Base-by-base conservation (phyloP, 2,888 invertebrate genomes). In the Drosophila cyrtoloma region DNA sequence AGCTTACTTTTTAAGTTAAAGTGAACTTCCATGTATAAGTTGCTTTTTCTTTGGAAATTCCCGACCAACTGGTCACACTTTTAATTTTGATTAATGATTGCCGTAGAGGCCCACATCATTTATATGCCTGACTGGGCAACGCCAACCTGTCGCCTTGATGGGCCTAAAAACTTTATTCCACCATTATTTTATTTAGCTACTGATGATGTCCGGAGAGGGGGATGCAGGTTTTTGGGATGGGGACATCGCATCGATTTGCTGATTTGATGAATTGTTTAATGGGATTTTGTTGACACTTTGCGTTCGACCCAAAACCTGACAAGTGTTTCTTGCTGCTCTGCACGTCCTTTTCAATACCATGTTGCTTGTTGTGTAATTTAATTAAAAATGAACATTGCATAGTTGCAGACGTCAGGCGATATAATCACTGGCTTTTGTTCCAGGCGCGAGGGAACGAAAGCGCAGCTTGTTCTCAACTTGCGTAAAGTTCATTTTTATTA, bases 401-500 rank as follows among this genome's bases (percentile, higher is more conserved):
- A 84, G 68, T 83, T 81, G 80, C 79, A 67, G 63, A 37, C 66
- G 52, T 44, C 28, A n/a, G 50, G 59, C 52, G 60, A 67, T 71
- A 67, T 67, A 64, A 71, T 71, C 71, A 53, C 71, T 30, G 53
- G 53, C 75, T 70, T 81, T 79, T 77, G 74, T 86, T 84, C 55
- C 47, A 58, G 33, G n/a, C 61, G 12, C 62, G 16, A 33, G 12
- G 19, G 50, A 37, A 35, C 56, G 44, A 14, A 32, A 32, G 52
- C 44, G 53, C 47, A 75, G 59, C 75, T 79, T 63, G 78, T 85
- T 85, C 77, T 71, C 83, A 84, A 89, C 85, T 87, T 80, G 86
- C 83, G 77, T 78, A 87, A 87, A 87, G 72, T 89, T 87, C 88
- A 85, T 85, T 89, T 84, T 88, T 89, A 87, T 87, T 86, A 85